phyloP scores from a whole-genome alignment of 1,140 invertebrate genomes.

The Solen grandis region DNA sequence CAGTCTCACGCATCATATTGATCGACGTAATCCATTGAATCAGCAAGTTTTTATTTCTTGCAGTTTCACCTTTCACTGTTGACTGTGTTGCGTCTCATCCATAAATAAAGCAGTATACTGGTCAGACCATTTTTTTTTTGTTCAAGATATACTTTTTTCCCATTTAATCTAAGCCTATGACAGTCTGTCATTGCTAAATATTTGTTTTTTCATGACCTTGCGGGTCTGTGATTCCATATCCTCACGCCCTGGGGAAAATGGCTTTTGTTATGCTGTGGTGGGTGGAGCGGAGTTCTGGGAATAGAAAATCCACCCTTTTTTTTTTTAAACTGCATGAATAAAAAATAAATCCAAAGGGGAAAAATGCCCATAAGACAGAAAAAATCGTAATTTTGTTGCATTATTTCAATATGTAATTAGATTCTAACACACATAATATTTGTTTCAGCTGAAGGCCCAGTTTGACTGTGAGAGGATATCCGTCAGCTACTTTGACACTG shows the following conservation, averaged over 20 bases:
- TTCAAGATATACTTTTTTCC: no score
- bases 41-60: not conserved
- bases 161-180: no score
- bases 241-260: no score
- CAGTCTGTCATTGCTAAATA: no score
- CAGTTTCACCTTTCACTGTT: no score
- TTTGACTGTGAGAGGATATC: conserved; percentile 59
- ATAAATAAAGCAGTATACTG: no score
- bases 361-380: not conserved
- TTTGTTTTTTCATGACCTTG: no score
- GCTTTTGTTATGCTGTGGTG: not conserved
- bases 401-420: not conserved
- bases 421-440: not conserved
- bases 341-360: not conserved
- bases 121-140: no score
- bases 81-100: no score
- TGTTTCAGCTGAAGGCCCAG: conserved; percentile 64
- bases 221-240: no score
- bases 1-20: not conserved
- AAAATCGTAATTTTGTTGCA: not conserved
- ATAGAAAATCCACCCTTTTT: not conserved
- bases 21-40: not conserved
- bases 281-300: not conserved
- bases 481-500: conserved; percentile 65
- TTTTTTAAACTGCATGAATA: not conserved